Percentiles rank a stretch among this genome's conserved stretches.
Conservation (phyloP, 2,888 invertebrate species). For the Melinaea marsaeus region DNA sequence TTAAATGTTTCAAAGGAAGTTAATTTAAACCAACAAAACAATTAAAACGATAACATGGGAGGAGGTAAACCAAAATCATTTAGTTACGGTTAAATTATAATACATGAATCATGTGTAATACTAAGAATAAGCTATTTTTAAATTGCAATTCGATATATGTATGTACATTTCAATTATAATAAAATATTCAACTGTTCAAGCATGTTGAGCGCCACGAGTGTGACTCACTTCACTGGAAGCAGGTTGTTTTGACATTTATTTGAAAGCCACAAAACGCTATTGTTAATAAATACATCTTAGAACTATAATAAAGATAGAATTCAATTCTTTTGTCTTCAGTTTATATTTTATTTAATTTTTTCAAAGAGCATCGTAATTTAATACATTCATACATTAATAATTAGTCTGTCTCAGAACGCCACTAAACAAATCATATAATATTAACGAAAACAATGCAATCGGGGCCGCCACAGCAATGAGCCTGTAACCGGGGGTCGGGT, state of each 20-base stretch:
- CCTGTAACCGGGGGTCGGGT: constrained; percentile 62
- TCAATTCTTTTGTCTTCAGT: not conserved
- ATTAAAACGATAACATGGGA: too few species aligned
- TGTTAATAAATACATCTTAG: not conserved
- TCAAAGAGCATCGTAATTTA: not conserved
- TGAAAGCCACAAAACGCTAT: not conserved
- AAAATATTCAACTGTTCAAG: not conserved
- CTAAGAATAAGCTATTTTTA: not conserved
- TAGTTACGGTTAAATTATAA: not conserved
- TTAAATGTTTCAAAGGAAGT: too few species aligned
- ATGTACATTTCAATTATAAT: not conserved
- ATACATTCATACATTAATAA: constrained; percentile 34
- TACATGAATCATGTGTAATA: constrained; percentile 2
- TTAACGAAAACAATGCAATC: constrained; percentile 59
- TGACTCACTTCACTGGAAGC: not conserved
- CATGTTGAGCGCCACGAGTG: not conserved
- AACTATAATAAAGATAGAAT: too few species aligned
- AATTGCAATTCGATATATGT: not conserved
- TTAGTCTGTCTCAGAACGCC: constrained; percentile 64
- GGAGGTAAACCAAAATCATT: not conserved
- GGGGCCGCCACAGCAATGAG: constrained; percentile 62
- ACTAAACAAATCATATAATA: constrained; percentile 66
- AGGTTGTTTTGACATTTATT: not conserved
- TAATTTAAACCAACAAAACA: too few species aligned
- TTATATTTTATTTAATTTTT: not conserved